Conservation (phyloP, 2,797 vertebrate genomes). For the Leptatherina wallacei region DNA sequence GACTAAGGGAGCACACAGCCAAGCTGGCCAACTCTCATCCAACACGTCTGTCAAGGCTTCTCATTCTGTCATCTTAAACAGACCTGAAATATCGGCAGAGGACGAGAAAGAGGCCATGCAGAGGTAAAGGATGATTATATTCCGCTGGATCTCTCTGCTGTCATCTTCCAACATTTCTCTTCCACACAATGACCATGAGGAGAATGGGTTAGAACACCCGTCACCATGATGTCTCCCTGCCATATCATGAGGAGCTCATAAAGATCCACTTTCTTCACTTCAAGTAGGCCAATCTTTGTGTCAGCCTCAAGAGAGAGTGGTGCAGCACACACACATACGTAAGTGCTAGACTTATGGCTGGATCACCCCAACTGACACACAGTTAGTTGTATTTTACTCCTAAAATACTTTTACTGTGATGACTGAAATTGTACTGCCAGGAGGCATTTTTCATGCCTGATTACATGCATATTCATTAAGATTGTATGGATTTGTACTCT, state of each 20-base stretch:
- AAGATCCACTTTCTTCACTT: slow-evolving; percentile 57
- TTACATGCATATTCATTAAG: slow-evolving; percentile 61
- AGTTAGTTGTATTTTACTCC: slow-evolving; percentile 17
- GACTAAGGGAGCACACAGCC: slow-evolving; percentile 2
- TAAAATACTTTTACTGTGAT: slow-evolving; percentile 26
- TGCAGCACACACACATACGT: slow-evolving; percentile 12
- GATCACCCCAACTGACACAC: slow-evolving; percentile 24
- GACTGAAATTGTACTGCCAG: slow-evolving; percentile 18
- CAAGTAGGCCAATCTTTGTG: slow-evolving; percentile 70
- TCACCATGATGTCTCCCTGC: slow-evolving; percentile 73
- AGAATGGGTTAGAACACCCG: slow-evolving; percentile 67
- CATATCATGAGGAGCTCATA: slow-evolving; percentile 70
- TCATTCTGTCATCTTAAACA: slow-evolving; percentile 63
- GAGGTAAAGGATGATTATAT: slow-evolving; percentile 75
- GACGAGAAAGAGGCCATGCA: slow-evolving; percentile 53
- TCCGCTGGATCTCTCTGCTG: slow-evolving; percentile 63
- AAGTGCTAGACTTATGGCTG: slow-evolving; percentile 15
- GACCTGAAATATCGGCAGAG: slow-evolving; percentile 52
- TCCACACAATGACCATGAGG: slow-evolving; percentile 68
- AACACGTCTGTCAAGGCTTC: slow-evolving; percentile 61
- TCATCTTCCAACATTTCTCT: slow-evolving; percentile 74
- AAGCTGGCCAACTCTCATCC: slow-evolving; percentile 25
- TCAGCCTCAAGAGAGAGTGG: slow-evolving; percentile 43
- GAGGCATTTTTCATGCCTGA: slow-evolving; percentile 33
- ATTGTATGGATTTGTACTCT: slow-evolving; percentile 44